phyloP scores from a whole-genome alignment of 2,888 invertebrate species.

The Stenurella melanura region DNA sequence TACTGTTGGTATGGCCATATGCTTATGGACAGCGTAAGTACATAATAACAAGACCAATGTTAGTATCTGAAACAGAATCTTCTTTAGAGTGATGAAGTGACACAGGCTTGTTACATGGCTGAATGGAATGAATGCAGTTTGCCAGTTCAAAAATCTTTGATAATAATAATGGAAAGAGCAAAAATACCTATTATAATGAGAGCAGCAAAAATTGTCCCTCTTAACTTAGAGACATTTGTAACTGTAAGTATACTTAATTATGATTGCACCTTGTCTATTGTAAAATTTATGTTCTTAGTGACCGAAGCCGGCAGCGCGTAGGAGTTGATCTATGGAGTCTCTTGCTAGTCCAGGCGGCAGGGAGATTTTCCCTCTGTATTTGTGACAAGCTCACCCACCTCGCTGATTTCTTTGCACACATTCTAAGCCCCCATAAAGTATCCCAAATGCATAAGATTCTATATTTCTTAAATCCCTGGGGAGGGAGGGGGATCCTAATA shows the following conservation, averaged over 20 bases:
- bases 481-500: too few species aligned
- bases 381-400: too few species aligned
- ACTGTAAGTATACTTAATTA: slow-evolving; percentile 49
- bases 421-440: too few species aligned
- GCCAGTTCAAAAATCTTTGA: slow-evolving; percentile 54
- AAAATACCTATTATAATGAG: slow-evolving; percentile 53
- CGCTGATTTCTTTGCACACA: too few species aligned
- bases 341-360: too few species aligned
- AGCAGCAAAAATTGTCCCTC: slow-evolving; percentile 54
- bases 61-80: neutral
- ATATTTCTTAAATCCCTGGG: too few species aligned
- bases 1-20: slow-evolving; percentile 61
- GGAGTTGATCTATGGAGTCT: too few species aligned
- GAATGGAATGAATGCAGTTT: slow-evolving; percentile 55
- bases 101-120: slow-evolving; percentile 55
- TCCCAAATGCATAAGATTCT: too few species aligned
- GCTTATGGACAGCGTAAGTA: slow-evolving; percentile 57
- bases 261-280: too few species aligned
- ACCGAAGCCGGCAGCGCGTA: too few species aligned
- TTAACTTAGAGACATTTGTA: slow-evolving; percentile 59
- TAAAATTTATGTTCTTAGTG: too few species aligned
- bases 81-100: slow-evolving; percentile 57
- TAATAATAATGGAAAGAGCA: slow-evolving; percentile 58
- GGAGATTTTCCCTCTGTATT: too few species aligned
- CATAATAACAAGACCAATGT: neutral